Base-by-base conservation (phyloP, 2,113 vertebrate genomes). In the Dicentrarchus labrax region DNA sequence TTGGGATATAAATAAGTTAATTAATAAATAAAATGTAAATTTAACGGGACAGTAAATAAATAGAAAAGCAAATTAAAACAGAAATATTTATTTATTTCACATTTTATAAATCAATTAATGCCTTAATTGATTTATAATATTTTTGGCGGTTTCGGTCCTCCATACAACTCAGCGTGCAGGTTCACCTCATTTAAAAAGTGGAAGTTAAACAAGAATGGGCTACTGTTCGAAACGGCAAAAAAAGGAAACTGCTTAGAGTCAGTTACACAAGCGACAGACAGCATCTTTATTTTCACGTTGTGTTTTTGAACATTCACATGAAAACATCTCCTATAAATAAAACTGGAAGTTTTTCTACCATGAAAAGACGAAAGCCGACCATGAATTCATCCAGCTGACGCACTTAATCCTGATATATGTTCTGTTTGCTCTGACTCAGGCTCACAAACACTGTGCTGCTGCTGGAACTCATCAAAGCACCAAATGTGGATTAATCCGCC, bases 181-280 rank as follows among this genome's bases (percentile, higher is more conserved):
- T 70, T 75, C 39, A 9, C 22, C 36, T 30, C 22, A 48, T 45
- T 72, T 61, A 13, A 78, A 78, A 89, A 61, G 77, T 61, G 76
- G 79, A 83, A 87, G 67, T 68, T 39, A 39, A 54, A 38, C 5
- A 16, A 50, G 62, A 89, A 69, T 21, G 74, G 45, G 15, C 36
- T 0, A 0, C 50, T 47, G 73, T 70, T 51, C 45, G n/a, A n/a
- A n/a, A 30, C 30, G 4, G 30, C 39, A 16, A 51, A 86, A 72
- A 68, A 22, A 60, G 77, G 74, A 80, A 82, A 64, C 22, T 43
- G 61, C 5, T 12, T 11, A 41, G 22, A 67, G 43, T 36, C 16
- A n/a, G 45, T 67, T 43, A 41, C 19, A 11, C 6, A 0, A 48
- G 24, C 11, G 13, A 54, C 13, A 45, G 13, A 45, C 6, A 7